Evolutionary conservation across 2,113 vertebrate species (phyloP).

Genomic region (Hipposideros armiger): DNA sequence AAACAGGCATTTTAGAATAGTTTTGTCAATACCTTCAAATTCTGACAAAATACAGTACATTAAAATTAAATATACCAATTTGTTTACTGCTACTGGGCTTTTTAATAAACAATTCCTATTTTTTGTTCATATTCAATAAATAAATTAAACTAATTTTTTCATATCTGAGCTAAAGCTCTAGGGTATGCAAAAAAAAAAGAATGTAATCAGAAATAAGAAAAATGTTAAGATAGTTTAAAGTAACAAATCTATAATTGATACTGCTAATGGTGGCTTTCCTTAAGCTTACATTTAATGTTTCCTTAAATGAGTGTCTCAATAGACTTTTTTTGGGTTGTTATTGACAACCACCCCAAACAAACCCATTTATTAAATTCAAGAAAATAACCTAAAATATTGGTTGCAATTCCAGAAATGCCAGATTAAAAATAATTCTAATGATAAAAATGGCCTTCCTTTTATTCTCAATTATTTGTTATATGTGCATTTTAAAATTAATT

Average conservation of each 20-base stretch:
- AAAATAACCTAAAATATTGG: constrained; percentile 13
- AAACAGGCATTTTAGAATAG: constrained; percentile 24
- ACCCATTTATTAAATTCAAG: constrained; percentile 22
- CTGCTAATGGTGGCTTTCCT: background rate
- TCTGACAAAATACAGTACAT: constrained; percentile 35
- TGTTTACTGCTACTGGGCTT: constrained; percentile 82
- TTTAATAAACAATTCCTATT: constrained; percentile 84
- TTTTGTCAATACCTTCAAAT: constrained; percentile 52
- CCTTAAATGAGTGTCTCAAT: constrained; percentile 23
- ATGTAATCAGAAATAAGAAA: constrained; percentile 61
- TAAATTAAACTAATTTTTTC: constrained; percentile 81
- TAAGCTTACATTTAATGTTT: constrained; percentile 48
- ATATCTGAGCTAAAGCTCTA: constrained; percentile 81
- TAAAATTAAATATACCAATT: constrained; percentile 80
- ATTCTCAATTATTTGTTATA: constrained; percentile 36
- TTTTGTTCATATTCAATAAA: constrained; percentile 72
- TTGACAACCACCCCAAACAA: background rate
- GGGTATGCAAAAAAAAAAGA: constrained; percentile 73
- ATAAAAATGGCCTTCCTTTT: constrained; percentile 50
- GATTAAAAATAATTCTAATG: constrained; percentile 30
- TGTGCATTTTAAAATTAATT: constrained; percentile 55
- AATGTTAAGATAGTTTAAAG: constrained; percentile 70
- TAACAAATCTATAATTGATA: constrained; percentile 34
- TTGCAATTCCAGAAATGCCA: constrained; percentile 26
- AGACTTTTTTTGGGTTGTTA: background rate